These are phyloP conservation scores for Eulemur albifrons DNA, from an alignment of 2,797 vertebrate species.

Conservation along the genomic window DNA sequence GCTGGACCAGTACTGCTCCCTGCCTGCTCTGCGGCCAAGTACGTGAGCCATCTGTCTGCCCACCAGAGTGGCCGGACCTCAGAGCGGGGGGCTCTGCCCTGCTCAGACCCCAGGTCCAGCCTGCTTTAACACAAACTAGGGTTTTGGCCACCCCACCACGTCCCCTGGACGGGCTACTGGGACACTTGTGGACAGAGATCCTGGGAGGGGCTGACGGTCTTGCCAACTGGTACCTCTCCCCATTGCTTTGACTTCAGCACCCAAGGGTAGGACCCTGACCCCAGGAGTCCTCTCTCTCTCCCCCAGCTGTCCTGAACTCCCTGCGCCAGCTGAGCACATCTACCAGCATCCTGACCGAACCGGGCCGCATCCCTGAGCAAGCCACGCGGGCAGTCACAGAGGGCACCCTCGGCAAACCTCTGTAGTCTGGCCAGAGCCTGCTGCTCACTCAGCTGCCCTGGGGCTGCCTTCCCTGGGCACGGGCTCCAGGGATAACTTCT, in stretches of 20 bases:
- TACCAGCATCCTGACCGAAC: conserved; percentile 94
- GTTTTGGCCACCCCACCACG: background rate
- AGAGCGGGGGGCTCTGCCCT: background rate
- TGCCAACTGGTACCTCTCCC: background rate
- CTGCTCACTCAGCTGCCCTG: background rate
- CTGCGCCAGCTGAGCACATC: conserved; percentile 95
- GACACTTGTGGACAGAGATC: background rate
- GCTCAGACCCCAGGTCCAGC: background rate
- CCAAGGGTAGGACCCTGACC: background rate
- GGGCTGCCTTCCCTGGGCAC: background rate
- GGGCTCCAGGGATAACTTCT: background rate
- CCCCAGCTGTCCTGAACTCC: conserved; percentile 92
- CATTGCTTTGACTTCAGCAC: background rate
- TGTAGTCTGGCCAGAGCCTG: conserved; percentile 54
- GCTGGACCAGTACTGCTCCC: conserved; percentile 97
- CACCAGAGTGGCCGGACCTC: background rate
- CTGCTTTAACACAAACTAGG: background rate
- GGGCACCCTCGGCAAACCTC: conserved; percentile 59
- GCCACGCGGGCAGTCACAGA: conserved; percentile 90
- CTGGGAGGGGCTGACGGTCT: background rate
- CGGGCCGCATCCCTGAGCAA: conserved; percentile 92
- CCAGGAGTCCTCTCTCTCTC: background rate
- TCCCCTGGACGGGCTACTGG: background rate
- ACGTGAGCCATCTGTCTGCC: conserved; percentile 76
- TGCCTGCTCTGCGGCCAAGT: conserved; percentile 94